Evolutionary conservation across 2,888 invertebrate genomes (phyloP), one percentile per base, ranked within the genome.

Genomic region (Tetramorium bicarinatum): DNA sequence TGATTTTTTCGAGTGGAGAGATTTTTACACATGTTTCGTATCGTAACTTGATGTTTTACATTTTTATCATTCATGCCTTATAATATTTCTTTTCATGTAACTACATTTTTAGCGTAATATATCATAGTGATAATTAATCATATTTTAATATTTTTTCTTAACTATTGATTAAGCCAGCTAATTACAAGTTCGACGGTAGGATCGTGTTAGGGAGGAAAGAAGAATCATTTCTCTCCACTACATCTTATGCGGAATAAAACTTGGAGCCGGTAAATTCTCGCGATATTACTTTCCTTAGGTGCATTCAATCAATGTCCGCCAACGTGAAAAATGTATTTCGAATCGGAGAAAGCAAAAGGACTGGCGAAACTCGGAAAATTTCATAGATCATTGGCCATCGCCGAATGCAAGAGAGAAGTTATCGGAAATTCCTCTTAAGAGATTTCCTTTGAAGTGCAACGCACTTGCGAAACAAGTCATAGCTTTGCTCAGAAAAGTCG

Each of bases 311-410:
- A 88, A 86, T 67, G 86, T 88, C 86, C 79, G 88, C 44, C 82
- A 79, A n/a, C 11, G 69, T 88, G 86, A 86, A 88, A 88, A 88
- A 88, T 88, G 79, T 88, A 85, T 88, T 83, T 88, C 75, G 79
- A 87, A 85, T 87, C 83, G 85, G 47, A 76, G 76, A 75, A 76
- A 67, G 77, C 59, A 67, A 82, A 79, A 44, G 54, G 61, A 64
- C 21, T 52, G 15, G 54, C 47, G 15, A 34, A 59, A 72, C 15
- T 49, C 44, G 67, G 56, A 66, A 75, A 87, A 74, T 85, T 74
- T 87, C 71, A 64, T 67, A 67, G 77, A 85, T 85, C 64, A 76
- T 69, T 59, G 72, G 74, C 66, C 59, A 81, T 67, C 29, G 67
- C 13, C 71, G 71, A 79, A 47, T 59, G 71, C 79, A 25, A 47